Evolutionary conservation across 1,140 invertebrate genomes (phyloP).

Genomic region (Drosophila ficusphila): DNA sequence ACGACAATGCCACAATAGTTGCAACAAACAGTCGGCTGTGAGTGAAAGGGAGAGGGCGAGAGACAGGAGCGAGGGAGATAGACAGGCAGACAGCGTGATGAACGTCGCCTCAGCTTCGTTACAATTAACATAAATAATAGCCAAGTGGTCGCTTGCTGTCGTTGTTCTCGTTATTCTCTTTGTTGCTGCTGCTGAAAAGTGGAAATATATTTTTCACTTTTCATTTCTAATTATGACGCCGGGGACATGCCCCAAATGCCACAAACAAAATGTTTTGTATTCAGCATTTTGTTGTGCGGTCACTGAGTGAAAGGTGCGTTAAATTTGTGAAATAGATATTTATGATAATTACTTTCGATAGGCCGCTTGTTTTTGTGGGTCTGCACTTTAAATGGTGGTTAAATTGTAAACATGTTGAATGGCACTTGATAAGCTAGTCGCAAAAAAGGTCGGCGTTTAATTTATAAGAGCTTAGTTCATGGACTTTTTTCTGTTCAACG

Average conservation of each 20-base stretch:
- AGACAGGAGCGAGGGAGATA: constrained; percentile 1
- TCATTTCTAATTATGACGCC: constrained; percentile 72
- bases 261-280: constrained; percentile 53
- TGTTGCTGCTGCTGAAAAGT: constrained; percentile 49
- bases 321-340: constrained; percentile 27
- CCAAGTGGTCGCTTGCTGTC: constrained; percentile 60
- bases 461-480: background rate
- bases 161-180: constrained; percentile 34
- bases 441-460: background rate
- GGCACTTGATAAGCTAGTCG: background rate
- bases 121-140: constrained; percentile 81
- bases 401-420: constrained; percentile 1
- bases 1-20: constrained; percentile 33
- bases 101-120: constrained; percentile 62
- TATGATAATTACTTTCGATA: constrained; percentile 25
- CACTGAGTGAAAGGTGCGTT: constrained; percentile 42
- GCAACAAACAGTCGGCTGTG: constrained; percentile 22
- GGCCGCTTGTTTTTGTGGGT: background rate
- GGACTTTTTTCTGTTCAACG: too few relatives aligned
- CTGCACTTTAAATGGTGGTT: constrained; percentile 3
- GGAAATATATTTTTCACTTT: constrained; percentile 75
- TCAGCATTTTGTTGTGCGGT: constrained; percentile 17
- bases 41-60: constrained; percentile 4
- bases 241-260: constrained; percentile 70
- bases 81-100: constrained; percentile 60